These are phyloP conservation scores for Lasioglossum baleicum DNA, from an alignment of 1,140 invertebrate species.

Conservation along the genomic window DNA sequence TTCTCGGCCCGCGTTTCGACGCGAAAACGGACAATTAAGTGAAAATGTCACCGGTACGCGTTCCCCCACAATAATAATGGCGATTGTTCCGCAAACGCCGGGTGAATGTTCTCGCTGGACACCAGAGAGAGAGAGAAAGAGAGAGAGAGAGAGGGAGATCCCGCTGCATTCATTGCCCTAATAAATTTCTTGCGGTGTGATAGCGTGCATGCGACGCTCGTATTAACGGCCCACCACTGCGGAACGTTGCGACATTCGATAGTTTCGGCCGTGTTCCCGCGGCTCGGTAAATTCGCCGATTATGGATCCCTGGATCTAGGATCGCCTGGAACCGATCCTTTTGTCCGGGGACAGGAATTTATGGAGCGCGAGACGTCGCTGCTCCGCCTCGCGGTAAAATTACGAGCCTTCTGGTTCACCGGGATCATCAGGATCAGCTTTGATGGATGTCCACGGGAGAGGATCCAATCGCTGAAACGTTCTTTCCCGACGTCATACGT, in stretches of 20 bases:
- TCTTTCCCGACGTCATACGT: not conserved
- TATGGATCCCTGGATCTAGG: slow-evolving; percentile 17
- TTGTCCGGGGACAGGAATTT: slow-evolving; percentile 35
- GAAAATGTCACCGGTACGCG: not conserved
- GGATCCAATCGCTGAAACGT: not conserved
- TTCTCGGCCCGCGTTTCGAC: too few relatives aligned
- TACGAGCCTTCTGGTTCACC: slow-evolving; percentile 20
- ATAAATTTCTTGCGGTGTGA: slow-evolving; percentile 39
- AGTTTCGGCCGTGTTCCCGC: slow-evolving; percentile 8
- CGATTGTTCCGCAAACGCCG: not conserved
- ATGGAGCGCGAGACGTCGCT: slow-evolving; percentile 26
- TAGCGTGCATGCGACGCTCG: slow-evolving; percentile 38
- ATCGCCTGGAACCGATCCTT: slow-evolving; percentile 29
- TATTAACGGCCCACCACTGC: slow-evolving; percentile 35
- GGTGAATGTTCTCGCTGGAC: not conserved
- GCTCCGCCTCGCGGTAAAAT: not conserved
- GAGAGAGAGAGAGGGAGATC: too few relatives aligned
- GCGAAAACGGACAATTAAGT: too few relatives aligned
- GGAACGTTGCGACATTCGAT: slow-evolving; percentile 46
- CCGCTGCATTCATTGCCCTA: slow-evolving; percentile 30
- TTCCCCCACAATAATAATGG: not conserved
- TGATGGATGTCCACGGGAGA: not conserved
- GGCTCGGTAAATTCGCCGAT: slow-evolving; percentile 22
- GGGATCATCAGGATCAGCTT: not conserved
- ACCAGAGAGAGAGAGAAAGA: not conserved